Base-by-base conservation (phyloP, 2,113 vertebrate species). In the Accipiter cooperii region DNA sequence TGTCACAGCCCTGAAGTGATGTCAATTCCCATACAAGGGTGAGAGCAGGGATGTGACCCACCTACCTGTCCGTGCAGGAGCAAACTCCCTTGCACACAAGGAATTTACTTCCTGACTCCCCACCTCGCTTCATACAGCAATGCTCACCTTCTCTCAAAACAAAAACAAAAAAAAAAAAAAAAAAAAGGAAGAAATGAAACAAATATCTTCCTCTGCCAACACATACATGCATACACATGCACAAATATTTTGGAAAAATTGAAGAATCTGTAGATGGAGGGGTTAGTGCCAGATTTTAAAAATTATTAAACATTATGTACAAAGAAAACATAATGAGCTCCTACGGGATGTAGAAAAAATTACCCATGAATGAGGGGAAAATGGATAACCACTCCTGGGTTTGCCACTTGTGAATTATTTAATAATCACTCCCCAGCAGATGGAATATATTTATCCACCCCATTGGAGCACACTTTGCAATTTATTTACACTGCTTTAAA, bases 401-500 rank as follows among this genome's bases (percentile, higher is more conserved):
- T 91, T 95, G 88, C 54, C 71, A 88, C 93, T 95, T 63, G 91
- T 97, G 82, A 95, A 98, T 98, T 93, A 97, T 96, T 97, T 96
- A 97, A 97, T 97, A 96, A 97, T 96, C 71, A 96, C 63, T 97
- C 94, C 92, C 91, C 71, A 94, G 73, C 90, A 96, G 92, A 97
- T 91, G 95, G 96, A 96, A 89, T 93, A 97, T 73, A 89, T 93
- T 96, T 96, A 95, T 96, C 52, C 89, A 95, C 57, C 79, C 89
- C 87, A 96, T 55, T 93, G 95, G 73, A 96, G 84, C 94, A 90
- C 61, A 89, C 36, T 95, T 83, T 71, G 87, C 95, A 96, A 97
- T 96, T 94, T 96, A 96, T 97, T 97, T 97, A 96, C 86, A 96
- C 95, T 91, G 87, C 96, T 98, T 97, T 89, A 97, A 97, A 98